Base-by-base conservation (phyloP, 2,797 vertebrate species). In the Sibirionetta formosa region DNA sequence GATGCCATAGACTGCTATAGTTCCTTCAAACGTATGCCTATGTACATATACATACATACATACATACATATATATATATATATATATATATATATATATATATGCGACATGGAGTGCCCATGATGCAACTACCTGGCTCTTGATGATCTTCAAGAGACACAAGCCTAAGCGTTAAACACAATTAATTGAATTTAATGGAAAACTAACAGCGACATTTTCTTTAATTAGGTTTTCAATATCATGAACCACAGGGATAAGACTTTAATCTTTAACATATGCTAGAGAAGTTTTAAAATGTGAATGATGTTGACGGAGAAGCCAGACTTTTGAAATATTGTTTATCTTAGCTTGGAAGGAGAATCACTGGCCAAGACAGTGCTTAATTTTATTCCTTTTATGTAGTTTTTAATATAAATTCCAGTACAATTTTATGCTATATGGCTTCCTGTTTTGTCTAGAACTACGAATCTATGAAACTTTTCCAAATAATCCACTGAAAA, bases 361-460 rank as follows among this genome's bases (percentile, higher is more conserved):
- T 44, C 36, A 35, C 56, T 61, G 56, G 73, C 82, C 58, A 94
- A 94, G 69, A 88, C 11, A 63, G 35, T 63, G 40, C 81, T 77
- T 56, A 9, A 85, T 72, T 93, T 90, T 85, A 79, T 79, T 85
- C 91, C 71, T 95, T 94, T 92, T 64, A 90, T 78, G 83, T 71
- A 86, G 36, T 35, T 95, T 91, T n/a, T 66, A 85, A 95, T 75
- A 82, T 61, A 90, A 94, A 82, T 86, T 88, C 90, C 70, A 94
- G 78, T 73, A 87, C 29, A 35, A 75, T 93, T 88, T 93, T 58
- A 93, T 71, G 75, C 71, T 90, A 89, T 95, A 93, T 97, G 96
- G 92, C 92, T 96, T 97, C 97, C 97, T 98, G 97, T 97, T 97
- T 97, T 94, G 96, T 98, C 97, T 98, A 94, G 96, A 98, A 98